Percentiles rank a stretch among this genome's conserved stretches.
phyloP scores from a whole-genome alignment of 2,888 invertebrate genomes.

The Heliconius ethilla region DNA sequence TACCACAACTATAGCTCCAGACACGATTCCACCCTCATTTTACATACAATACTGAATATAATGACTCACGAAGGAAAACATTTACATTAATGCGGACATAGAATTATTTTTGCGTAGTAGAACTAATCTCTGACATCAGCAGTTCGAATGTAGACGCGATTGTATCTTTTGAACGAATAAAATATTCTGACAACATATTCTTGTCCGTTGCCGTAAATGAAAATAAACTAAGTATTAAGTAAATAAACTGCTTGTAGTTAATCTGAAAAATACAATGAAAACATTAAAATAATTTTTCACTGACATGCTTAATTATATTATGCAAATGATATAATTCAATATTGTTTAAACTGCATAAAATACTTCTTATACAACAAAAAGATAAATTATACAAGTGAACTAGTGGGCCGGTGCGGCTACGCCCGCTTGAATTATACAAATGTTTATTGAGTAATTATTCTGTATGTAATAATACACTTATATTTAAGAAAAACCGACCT shows the following conservation, averaged over 20 bases:
- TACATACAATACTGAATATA: conserved; percentile 37
- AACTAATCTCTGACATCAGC: conserved; percentile 47
- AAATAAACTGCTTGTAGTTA: not conserved
- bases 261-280: not conserved
- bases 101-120: conserved; percentile 52
- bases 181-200: conserved; percentile 5
- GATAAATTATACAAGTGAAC: not conserved
- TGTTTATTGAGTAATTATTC: no score
- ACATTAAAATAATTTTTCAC: no score
- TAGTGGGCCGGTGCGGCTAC: no score
- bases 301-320: no score
- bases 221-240: not conserved
- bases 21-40: conserved; percentile 1
- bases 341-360: no score
- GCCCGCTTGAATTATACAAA: no score
- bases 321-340: no score
- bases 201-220: not conserved
- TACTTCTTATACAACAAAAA: not conserved
- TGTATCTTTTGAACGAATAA: conserved; percentile 22
- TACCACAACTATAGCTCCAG: not conserved
- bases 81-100: conserved; percentile 42
- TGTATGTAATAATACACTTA: no score
- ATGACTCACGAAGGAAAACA: conserved; percentile 56
- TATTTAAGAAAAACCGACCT: no score
- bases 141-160: conserved; percentile 32